phyloP scores from a whole-genome alignment of 2,888 invertebrate species.

The Mimumesa dahlbomi region DNA sequence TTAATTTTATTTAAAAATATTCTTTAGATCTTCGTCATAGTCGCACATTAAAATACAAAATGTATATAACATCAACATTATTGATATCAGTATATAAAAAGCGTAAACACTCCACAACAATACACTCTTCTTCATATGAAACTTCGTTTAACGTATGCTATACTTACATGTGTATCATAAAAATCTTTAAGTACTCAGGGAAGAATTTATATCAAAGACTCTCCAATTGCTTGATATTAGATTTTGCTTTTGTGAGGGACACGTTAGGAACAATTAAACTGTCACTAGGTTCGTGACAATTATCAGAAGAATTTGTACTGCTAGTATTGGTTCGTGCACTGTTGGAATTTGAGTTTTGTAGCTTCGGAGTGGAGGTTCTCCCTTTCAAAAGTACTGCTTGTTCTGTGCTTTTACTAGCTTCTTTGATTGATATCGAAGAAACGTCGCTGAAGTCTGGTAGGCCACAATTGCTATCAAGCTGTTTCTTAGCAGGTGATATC shows the following conservation, averaged over 20 bases:
- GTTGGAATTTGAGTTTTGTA: constrained; percentile 69
- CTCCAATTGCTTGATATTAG: constrained; percentile 34
- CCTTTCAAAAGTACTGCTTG: constrained; percentile 75
- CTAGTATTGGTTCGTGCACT: constrained; percentile 59
- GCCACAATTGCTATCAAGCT: constrained; percentile 56
- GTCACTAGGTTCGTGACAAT: constrained; percentile 66
- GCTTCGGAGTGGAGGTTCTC: constrained; percentile 77
- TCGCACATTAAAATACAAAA: constrained; percentile 6
- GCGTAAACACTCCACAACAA: not conserved
- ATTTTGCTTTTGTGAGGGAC: constrained; percentile 60
- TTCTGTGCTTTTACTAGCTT: constrained; percentile 77
- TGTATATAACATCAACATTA: not conserved
- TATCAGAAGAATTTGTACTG: constrained; percentile 60
- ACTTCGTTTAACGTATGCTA: constrained; percentile 23
- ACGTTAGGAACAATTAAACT: constrained; percentile 68
- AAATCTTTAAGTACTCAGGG: constrained; percentile 17
- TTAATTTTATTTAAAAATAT: not conserved
- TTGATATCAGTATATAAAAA: constrained; percentile 4
- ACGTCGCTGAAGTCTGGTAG: constrained; percentile 76
- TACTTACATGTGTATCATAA: constrained; percentile 23
- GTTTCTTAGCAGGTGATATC: constrained; percentile 72
- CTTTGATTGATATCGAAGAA: constrained; percentile 77
- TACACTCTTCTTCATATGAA: constrained; percentile 5
- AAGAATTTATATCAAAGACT: constrained; percentile 34
- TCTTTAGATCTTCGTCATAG: not conserved